Conservation (phyloP, 2,113 vertebrate genomes). For the Marmota monax region DNA sequence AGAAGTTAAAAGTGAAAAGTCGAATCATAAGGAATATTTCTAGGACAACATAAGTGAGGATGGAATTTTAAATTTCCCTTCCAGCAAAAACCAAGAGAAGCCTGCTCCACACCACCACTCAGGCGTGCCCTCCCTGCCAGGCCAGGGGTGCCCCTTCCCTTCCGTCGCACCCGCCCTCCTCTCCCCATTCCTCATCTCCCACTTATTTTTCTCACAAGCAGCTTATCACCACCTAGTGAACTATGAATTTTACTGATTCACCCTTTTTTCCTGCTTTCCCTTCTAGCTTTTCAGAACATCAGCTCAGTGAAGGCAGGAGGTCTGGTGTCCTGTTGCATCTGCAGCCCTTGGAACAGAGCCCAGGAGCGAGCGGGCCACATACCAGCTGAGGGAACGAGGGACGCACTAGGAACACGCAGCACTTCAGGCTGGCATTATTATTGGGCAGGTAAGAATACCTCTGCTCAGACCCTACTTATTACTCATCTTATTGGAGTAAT, state of each 20-base stretch:
- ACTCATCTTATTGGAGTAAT: not conserved
- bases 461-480: not conserved
- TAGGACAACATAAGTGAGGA: not conserved
- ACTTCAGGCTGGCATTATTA: not conserved
- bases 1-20: not conserved
- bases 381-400: not conserved
- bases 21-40: not conserved
- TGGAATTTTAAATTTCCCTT: not conserved
- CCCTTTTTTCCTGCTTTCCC: not conserved
- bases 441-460: not conserved
- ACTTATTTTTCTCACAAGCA: not conserved
- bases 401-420: not conserved
- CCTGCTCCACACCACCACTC: not conserved
- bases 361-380: not conserved
- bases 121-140: rapidly evolving
- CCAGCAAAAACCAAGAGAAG: not conserved
- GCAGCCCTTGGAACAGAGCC: not conserved
- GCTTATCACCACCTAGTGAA: not conserved
- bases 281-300: not conserved
- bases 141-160: not conserved
- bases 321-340: not conserved
- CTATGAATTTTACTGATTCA: not conserved
- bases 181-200: not conserved
- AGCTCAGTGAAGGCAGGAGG: not conserved
- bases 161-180: not conserved